Evolutionary conservation across 2,888 invertebrate genomes (phyloP), one percentile per base, ranked within the genome.

Genomic region (Agriopis leucophaearia): DNA sequence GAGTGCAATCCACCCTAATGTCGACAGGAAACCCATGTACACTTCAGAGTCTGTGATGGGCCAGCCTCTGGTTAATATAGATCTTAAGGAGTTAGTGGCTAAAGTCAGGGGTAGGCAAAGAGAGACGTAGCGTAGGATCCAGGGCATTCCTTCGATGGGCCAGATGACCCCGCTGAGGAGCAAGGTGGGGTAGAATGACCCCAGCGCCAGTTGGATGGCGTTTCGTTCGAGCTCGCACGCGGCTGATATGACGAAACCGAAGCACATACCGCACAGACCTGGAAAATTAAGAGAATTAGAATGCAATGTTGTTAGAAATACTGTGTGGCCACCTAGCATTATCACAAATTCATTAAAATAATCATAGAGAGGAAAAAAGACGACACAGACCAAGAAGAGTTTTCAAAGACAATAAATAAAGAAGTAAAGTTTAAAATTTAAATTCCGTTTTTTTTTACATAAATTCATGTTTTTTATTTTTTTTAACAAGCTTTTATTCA

Each of bases 131-230:
- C 97, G 95, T 42, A 99, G 92, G 67, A 97, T 95, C 79, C 96
- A 95, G 2, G 99, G 99, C 98, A 99, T 99, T 71, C 98, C 98
- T 88, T 99, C 98, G 71, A 99, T 96, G 67, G 99, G 99, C 99
- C 99, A 99, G 83, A 99, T 98, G 47, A 99, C 98, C 64, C 99
- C 99, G 79, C 98, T 98, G 55, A 99, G 95, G 66, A 99, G 92
- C 18, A 99, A 94, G 16, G 98, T 98, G 18, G 99, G 99, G 91
- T 99, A 99, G 94, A 99, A 98, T 52, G 98, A 98, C 55, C 99
- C 99, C 16, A 99, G 94, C 0, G 99, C 98, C 73, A 98, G 90
- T 83, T 99, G 98, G 85, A 99, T 98, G 48, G 99, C 98, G 91
- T 98, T 98, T 56, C 98, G 95, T 87, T 99, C 99, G 72, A 98